Percentiles rank a stretch among this genome's conserved stretches.
These are phyloP conservation scores for Eupithecia dodoneata DNA, from an alignment of 2,888 invertebrate genomes.

Conservation along the genomic window DNA sequence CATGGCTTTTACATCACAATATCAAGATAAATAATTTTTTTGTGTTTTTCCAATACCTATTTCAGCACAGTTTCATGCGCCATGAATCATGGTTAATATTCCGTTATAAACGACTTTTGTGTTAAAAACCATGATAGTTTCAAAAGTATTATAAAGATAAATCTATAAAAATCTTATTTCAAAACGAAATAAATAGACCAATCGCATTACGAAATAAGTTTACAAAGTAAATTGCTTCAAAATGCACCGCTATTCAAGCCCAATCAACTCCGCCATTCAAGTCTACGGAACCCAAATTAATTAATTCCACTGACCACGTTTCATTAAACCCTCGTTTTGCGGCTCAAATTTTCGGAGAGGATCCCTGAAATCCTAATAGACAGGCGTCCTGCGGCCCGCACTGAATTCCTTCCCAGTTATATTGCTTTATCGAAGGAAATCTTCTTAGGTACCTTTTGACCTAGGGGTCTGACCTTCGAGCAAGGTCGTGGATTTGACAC, in stretches of 20 bases:
- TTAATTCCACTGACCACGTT: constrained; percentile 33
- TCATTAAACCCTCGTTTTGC: constrained; percentile 30
- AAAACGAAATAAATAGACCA: background rate
- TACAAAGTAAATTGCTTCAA: constrained; percentile 1
- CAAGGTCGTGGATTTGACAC: background rate
- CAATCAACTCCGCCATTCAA: constrained; percentile 26
- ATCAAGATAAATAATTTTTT: no score
- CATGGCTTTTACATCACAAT: no score
- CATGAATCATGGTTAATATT: no score
- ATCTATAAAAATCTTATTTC: background rate
- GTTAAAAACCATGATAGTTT: no score
- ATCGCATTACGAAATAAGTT: constrained; percentile 1
- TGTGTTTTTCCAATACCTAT: no score
- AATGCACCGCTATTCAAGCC: constrained; percentile 25
- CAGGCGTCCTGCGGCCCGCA: constrained; percentile 3
- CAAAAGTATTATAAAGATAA: no score
- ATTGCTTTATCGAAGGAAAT: constrained; percentile 10
- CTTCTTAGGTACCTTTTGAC: background rate
- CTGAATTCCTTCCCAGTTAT: constrained; percentile 12
- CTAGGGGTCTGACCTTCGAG: background rate
- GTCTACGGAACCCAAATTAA: constrained; percentile 30
- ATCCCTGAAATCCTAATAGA: constrained; percentile 23
- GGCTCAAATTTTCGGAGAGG: constrained; percentile 21
- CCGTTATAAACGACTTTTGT: no score
- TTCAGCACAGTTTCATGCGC: no score